Conservation (phyloP, 2,797 vertebrate species). For the Bryconaethiops microstoma region DNA sequence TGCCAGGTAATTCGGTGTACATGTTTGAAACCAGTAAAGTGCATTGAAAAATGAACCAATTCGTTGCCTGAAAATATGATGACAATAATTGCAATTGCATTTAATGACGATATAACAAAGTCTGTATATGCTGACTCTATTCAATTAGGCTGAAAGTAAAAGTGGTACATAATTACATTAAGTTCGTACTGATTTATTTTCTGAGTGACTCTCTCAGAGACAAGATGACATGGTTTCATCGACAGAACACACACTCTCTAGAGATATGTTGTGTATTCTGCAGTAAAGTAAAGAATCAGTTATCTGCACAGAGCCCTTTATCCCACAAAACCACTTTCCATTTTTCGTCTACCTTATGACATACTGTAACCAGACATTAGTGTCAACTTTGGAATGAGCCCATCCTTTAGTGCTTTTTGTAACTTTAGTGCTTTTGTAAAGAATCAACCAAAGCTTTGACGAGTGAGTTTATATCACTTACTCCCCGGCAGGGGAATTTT, state of each 20-base stretch:
- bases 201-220: neutral
- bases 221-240: neutral
- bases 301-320: neutral
- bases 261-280: neutral
- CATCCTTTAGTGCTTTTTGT: slow-evolving; percentile 14
- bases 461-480: slow-evolving; percentile 22
- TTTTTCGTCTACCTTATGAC: slow-evolving; percentile 4
- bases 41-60: neutral
- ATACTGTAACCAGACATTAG: slow-evolving; percentile 14
- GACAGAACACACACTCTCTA: neutral
- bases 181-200: neutral
- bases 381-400: neutral
- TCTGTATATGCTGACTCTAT: neutral
- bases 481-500: slow-evolving; percentile 3
- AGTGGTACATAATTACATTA: neutral
- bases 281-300: neutral
- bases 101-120: neutral
- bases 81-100: neutral
- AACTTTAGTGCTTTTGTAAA: no score
- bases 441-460: slow-evolving; percentile 1
- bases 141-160: neutral
- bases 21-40: no score
- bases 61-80: neutral
- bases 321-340: slow-evolving; percentile 12
- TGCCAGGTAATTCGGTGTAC: neutral